These are phyloP conservation scores for Aptenodytes patagonicus DNA, from an alignment of 2,113 vertebrate genomes.

Conservation along the genomic window DNA sequence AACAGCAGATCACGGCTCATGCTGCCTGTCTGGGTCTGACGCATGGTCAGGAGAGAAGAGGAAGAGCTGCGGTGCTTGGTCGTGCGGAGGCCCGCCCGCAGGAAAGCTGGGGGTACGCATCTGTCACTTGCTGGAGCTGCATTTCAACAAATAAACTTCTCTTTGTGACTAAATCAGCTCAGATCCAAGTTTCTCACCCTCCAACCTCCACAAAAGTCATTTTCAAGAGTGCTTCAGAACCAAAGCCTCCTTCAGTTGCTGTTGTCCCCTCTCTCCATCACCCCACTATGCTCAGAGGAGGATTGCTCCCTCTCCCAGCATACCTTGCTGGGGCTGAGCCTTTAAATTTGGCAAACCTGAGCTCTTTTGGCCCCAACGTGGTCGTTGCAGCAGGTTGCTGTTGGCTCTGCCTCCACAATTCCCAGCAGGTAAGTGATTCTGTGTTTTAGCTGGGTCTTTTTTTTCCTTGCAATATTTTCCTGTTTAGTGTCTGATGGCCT, in stretches of 20 bases:
- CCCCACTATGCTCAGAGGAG: not conserved
- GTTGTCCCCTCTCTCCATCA: not conserved
- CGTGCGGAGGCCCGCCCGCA: fast-evolving
- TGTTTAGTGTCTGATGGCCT: not conserved
- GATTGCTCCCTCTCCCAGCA: not conserved
- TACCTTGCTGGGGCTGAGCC: not conserved
- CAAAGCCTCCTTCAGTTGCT: not conserved
- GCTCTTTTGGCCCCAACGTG: fast-evolving
- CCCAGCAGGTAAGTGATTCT: conserved; percentile 8
- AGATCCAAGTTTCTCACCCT: not conserved
- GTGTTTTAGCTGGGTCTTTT: not conserved
- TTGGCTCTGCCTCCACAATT: not conserved
- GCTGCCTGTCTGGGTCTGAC: not conserved
- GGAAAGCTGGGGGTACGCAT: not conserved
- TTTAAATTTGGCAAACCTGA: not conserved
- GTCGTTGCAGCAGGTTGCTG: not conserved
- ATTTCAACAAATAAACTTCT: not conserved
- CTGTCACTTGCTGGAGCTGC: not conserved
- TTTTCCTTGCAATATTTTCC: not conserved
- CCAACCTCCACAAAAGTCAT: not conserved
- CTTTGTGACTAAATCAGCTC: not conserved
- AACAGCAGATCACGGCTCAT: not conserved
- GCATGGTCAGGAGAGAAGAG: not conserved
- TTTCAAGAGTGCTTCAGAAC: not conserved
- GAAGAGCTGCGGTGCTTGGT: not conserved